Evolutionary conservation across 2,113 vertebrate genomes (phyloP).

Genomic region (Phycodurus eques): DNA sequence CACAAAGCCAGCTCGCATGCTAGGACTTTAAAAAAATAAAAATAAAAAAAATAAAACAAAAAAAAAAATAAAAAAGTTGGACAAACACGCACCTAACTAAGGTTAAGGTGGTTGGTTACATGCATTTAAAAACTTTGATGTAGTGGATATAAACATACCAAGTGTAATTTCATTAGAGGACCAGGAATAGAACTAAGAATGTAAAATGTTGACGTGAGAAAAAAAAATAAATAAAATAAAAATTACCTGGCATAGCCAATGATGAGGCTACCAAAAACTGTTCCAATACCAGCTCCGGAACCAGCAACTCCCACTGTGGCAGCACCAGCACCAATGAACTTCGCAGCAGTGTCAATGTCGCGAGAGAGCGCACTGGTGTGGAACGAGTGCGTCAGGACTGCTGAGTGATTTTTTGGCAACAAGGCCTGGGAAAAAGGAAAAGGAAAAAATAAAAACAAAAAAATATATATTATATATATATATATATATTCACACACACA

Average conservation of each 20-base stretch:
- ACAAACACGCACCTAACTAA: too few relatives aligned
- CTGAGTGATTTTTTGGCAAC: slow-evolving; percentile 57
- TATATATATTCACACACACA: too few relatives aligned
- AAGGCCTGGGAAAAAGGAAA: slow-evolving; percentile 40
- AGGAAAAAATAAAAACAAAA: not conserved
- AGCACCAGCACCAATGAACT: slow-evolving; percentile 79
- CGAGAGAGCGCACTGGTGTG: slow-evolving; percentile 73
- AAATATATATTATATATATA: too few relatives aligned
- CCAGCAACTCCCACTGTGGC: slow-evolving; percentile 80
- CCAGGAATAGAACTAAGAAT: not conserved
- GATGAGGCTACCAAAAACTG: slow-evolving; percentile 79
- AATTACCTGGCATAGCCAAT: slow-evolving; percentile 77
- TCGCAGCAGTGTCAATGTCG: slow-evolving; percentile 79
- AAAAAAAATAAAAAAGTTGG: too few relatives aligned
- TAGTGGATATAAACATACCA: not conserved
- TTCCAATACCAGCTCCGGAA: slow-evolving; percentile 78
- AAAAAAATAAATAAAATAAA: not conserved
- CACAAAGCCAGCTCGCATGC: too few relatives aligned
- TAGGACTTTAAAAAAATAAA: too few relatives aligned
- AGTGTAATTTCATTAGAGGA: not conserved
- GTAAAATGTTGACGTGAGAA: too few relatives aligned
- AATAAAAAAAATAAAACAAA: too few relatives aligned
- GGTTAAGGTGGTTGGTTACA: too few relatives aligned
- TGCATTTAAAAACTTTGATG: too few relatives aligned
- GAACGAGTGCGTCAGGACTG: slow-evolving; percentile 62